A percentile compares a stretch with the other conserved stretches of the same genome.
These are phyloP conservation scores for Himalopsyche tibetana DNA, from an alignment of 2,888 invertebrate species.

Conservation along the genomic window DNA sequence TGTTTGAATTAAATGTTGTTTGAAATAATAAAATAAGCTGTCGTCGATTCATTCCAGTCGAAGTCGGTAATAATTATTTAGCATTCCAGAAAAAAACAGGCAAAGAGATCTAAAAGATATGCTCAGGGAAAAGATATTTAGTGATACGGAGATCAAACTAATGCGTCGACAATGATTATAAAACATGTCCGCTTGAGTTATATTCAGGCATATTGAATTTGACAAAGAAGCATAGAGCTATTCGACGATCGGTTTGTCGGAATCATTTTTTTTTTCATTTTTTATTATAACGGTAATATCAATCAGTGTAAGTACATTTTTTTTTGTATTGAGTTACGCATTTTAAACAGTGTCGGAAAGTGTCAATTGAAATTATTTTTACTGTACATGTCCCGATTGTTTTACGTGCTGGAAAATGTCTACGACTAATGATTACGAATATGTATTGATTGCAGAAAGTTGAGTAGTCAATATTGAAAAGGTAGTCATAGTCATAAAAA, in stretches of 20 bases:
- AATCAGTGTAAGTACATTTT: no score
- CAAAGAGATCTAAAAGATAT: slow-evolving; percentile 5
- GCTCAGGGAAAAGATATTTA: slow-evolving; percentile 6
- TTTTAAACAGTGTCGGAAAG: no score
- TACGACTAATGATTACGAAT: no score
- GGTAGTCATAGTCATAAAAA: no score
- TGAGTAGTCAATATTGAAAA: no score
- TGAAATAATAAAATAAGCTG: slow-evolving; percentile 15
- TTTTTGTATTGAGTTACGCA: no score
- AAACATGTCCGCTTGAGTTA: slow-evolving; percentile 15
- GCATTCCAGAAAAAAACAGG: slow-evolving; percentile 2
- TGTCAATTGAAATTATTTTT: no score
- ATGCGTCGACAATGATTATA: slow-evolving; percentile 27
- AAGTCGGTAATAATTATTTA: slow-evolving; percentile 17
- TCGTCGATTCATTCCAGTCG: slow-evolving; percentile 1
- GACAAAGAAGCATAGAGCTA: slow-evolving; percentile 15
- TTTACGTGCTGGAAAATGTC: no score
- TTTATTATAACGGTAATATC: not conserved
- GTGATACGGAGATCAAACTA: slow-evolving; percentile 14
- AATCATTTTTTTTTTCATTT: not conserved
- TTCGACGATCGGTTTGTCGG: not conserved
- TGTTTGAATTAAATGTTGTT: slow-evolving; percentile 6
- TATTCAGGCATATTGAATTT: not conserved
- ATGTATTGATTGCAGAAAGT: no score
- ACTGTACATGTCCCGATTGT: no score